phyloP scores from a whole-genome alignment of 2,113 vertebrate genomes.

The Aegotheles bennettii region DNA sequence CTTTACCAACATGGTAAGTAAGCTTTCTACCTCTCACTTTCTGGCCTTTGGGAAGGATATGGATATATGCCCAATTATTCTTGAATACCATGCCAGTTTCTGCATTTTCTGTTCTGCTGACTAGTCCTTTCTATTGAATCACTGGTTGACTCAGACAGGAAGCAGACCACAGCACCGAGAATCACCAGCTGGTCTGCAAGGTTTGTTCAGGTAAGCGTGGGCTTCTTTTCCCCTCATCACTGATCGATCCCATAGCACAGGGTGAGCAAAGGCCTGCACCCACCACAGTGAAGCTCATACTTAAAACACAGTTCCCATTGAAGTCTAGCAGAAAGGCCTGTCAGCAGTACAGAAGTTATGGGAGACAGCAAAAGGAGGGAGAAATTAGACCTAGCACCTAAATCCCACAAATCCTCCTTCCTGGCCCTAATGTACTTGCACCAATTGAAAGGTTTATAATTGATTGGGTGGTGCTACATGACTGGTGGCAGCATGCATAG shows the following conservation, averaged over 20 bases:
- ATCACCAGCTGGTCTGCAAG: neutral
- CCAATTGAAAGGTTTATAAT: neutral
- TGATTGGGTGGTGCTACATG: neutral
- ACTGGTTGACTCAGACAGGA: neutral
- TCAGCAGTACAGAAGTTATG: neutral
- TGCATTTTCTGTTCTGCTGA: neutral
- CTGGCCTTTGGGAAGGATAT: neutral
- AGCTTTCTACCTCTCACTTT: neutral
- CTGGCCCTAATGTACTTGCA: neutral
- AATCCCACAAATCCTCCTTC: neutral
- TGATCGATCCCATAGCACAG: neutral
- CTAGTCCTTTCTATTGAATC: neutral
- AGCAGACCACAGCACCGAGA: neutral
- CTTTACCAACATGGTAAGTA: neutral
- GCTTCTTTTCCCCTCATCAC: neutral
- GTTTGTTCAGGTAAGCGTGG: neutral
- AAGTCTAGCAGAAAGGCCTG: neutral
- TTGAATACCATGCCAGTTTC: neutral
- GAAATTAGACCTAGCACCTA: neutral
- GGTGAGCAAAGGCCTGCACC: neutral
- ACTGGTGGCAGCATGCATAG: too few species aligned
- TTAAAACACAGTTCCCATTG: neutral
- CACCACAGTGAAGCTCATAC: neutral
- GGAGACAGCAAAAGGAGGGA: neutral
- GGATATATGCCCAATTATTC: neutral